Conservation (phyloP, 2,797 vertebrate genomes). For the Melanogrammus aeglefinus region DNA sequence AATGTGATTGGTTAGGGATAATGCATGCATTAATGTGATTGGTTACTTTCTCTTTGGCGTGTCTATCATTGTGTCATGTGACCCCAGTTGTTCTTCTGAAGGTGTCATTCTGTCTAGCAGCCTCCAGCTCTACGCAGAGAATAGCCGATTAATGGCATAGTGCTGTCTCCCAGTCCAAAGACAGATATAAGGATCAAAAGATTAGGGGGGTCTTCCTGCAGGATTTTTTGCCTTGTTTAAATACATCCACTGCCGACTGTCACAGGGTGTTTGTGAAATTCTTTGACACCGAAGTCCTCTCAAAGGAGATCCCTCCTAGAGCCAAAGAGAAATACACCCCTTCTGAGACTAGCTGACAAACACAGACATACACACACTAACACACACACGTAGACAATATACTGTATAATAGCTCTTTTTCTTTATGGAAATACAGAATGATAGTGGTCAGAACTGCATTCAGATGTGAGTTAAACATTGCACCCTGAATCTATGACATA, state of each 20-base stretch:
- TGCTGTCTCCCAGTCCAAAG: constrained; percentile 63
- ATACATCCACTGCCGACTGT: constrained; percentile 66
- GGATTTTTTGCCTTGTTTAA: constrained; percentile 70
- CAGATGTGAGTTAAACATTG: background rate
- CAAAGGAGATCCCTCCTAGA: constrained; percentile 48
- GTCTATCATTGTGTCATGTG: constrained; percentile 40
- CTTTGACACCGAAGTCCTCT: constrained; percentile 58
- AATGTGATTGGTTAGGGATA: constrained; percentile 23
- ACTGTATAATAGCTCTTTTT: background rate
- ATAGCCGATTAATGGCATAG: constrained; percentile 66
- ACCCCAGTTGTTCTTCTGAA: constrained; percentile 45
- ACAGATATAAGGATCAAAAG: constrained; percentile 73
- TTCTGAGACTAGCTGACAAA: background rate
- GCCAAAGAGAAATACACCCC: constrained; percentile 19
- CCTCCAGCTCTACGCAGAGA: constrained; percentile 55
- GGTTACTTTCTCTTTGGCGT: constrained; percentile 30
- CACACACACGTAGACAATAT: constrained; percentile 2
- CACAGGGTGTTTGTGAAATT: constrained; percentile 66
- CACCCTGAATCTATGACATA: too few relatives aligned
- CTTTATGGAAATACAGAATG: background rate
- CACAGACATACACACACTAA: constrained; percentile 36
- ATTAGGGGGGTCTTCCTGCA: constrained; percentile 68
- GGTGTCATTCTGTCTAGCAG: constrained; percentile 56
- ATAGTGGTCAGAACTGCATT: background rate
- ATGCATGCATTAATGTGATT: constrained; percentile 14